A percentile compares a stretch with the other conserved stretches of the same genome.
phyloP scores from a whole-genome alignment of 2,113 vertebrate genomes.

The Peromyscus californicus region DNA sequence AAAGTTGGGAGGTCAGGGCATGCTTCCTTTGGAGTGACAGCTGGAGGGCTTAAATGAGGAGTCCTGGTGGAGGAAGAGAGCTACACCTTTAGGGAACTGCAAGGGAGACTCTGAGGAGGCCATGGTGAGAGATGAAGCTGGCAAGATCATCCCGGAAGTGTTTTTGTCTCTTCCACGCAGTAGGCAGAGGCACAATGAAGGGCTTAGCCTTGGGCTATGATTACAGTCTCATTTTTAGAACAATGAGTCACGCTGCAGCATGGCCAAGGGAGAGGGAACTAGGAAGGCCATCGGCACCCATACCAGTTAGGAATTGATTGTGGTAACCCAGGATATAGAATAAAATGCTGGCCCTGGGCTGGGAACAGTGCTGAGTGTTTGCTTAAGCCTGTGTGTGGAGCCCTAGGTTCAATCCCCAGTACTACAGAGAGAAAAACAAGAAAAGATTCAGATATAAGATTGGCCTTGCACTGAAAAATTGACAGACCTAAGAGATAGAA shows the following conservation, averaged over 20 bases:
- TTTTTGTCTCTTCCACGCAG: not conserved
- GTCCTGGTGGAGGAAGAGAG: not conserved
- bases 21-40: not conserved
- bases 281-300: not conserved
- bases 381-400: not conserved
- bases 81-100: rapidly evolving
- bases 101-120: no score
- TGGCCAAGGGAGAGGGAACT: not conserved
- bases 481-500: not conserved
- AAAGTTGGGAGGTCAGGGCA: not conserved
- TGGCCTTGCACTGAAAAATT: not conserved
- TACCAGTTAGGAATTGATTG: not conserved
- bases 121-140: no score
- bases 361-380: not conserved
- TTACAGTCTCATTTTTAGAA: not conserved
- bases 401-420: not conserved
- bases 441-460: not conserved
- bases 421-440: not conserved
- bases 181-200: not conserved
- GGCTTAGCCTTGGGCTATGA: not conserved
- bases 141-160: not conserved
- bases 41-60: not conserved
- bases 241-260: not conserved
- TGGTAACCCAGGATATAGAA: not conserved
- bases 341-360: not conserved